phyloP scores from a whole-genome alignment of 2,888 invertebrate species.

The Platerodrilus igneus region DNA sequence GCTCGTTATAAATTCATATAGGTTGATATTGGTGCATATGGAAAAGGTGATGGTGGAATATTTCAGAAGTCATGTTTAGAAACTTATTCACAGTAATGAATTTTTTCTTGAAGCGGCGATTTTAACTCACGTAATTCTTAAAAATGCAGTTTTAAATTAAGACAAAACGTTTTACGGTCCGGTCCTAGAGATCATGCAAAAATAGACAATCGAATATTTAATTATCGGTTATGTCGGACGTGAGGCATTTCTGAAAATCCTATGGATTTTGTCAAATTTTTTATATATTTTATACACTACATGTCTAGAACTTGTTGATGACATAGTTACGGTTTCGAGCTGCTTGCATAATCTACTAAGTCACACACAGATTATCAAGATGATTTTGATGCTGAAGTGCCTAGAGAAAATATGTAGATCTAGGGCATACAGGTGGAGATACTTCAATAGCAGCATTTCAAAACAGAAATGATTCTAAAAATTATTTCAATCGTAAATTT shows the following conservation, averaged over 20 bases:
- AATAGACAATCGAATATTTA: slow-evolving; percentile 22
- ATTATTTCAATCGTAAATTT: too few relatives aligned
- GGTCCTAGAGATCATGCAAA: slow-evolving; percentile 13
- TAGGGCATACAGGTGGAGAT: too few relatives aligned
- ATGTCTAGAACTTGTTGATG: too few relatives aligned
- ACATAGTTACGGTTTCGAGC: too few relatives aligned
- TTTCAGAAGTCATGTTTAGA: slow-evolving; percentile 17
- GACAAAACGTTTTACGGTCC: slow-evolving; percentile 19
- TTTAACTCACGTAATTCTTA: slow-evolving; percentile 21
- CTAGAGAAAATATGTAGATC: too few relatives aligned
- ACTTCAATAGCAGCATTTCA: too few relatives aligned
- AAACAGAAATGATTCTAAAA: too few relatives aligned
- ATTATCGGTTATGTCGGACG: slow-evolving; percentile 22
- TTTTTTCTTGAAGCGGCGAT: not conserved
- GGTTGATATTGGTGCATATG: slow-evolving; percentile 26
- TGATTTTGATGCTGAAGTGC: too few relatives aligned
- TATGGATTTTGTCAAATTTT: too few relatives aligned
- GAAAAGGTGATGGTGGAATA: slow-evolving; percentile 20
- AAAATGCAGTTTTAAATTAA: slow-evolving; percentile 25
- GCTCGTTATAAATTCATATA: slow-evolving; percentile 29
- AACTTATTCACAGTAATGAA: slow-evolving; percentile 6
- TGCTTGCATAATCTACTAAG: too few relatives aligned
- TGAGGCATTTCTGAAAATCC: slow-evolving; percentile 19
- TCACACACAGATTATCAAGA: too few relatives aligned
- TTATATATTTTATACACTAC: too few relatives aligned